Evolutionary conservation across 2,113 vertebrate genomes (phyloP).

Genomic region (Bufo bufo): DNA sequence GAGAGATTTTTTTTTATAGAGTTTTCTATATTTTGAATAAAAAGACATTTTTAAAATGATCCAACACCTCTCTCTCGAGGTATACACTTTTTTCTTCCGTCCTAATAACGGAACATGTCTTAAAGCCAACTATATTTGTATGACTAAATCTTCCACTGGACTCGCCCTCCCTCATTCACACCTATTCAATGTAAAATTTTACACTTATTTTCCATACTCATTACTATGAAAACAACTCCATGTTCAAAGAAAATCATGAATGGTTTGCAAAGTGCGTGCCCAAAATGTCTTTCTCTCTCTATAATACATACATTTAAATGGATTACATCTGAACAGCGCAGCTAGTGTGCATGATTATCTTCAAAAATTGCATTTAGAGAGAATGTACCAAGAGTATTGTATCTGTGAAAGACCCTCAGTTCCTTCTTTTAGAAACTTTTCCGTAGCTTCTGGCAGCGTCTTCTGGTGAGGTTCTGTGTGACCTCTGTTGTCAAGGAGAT

Average conservation of each 20-base stretch:
- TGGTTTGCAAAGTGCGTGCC: neutral
- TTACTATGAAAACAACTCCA: neutral
- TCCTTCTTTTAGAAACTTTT: conserved; percentile 26
- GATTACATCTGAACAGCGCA: neutral
- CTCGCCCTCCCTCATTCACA: neutral
- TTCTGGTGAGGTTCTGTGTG: neutral
- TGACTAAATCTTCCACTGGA: neutral
- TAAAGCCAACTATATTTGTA: neutral
- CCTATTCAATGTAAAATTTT: neutral
- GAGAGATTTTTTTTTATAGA: no score
- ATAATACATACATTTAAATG: conserved; percentile 8
- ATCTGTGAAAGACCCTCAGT: neutral
- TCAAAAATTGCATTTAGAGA: neutral
- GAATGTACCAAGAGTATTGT: neutral
- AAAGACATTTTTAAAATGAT: no score
- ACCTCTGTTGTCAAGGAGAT: conserved; percentile 63
- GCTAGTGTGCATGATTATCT: conserved; percentile 5
- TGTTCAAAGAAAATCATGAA: neutral
- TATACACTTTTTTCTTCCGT: neutral
- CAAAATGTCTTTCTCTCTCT: conserved; percentile 1
- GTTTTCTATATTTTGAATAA: no score
- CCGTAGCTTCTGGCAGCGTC: neutral
- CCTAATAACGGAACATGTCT: neutral
- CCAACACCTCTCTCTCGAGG: no score
- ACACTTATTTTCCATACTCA: neutral